phyloP scores from a whole-genome alignment of 2,113 vertebrate species.

The Microtus ochrogaster region DNA sequence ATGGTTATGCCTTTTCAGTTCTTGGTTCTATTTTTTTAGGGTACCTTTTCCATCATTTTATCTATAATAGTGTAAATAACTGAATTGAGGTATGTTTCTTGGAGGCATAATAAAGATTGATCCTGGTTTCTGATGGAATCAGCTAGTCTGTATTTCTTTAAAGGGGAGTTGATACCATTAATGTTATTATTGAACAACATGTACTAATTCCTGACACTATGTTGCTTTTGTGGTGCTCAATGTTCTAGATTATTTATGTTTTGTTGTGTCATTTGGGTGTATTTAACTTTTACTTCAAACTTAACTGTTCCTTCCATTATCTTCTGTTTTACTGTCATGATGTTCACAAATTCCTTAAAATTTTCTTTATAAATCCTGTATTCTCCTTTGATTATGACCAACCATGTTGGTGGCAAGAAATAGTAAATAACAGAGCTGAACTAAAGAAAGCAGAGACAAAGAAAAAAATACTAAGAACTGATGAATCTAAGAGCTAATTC shows the following conservation, averaged over 20 bases:
- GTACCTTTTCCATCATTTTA: neutral
- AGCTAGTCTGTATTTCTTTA: neutral
- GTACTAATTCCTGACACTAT: neutral
- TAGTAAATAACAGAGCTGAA: neutral
- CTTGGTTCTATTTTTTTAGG: neutral
- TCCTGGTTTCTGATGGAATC: neutral
- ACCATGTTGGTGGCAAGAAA: neutral
- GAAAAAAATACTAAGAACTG: neutral
- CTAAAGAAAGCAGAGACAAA: too few species aligned
- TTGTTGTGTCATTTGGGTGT: neutral
- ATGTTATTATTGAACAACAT: neutral
- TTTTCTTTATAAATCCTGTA: neutral
- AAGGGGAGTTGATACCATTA: neutral
- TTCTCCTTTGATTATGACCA: neutral
- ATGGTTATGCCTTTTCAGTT: neutral
- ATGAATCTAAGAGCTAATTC: neutral
- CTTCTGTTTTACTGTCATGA: neutral
- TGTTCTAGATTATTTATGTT: neutral
- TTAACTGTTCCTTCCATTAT: neutral
- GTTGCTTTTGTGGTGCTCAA: neutral
- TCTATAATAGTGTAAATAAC: neutral
- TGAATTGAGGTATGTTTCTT: neutral
- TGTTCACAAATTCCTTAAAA: neutral
- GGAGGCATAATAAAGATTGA: neutral
- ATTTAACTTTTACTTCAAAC: neutral